Evolutionary conservation across 2,888 invertebrate species (phyloP).

Genomic region (Bellardia bayeri): DNA sequence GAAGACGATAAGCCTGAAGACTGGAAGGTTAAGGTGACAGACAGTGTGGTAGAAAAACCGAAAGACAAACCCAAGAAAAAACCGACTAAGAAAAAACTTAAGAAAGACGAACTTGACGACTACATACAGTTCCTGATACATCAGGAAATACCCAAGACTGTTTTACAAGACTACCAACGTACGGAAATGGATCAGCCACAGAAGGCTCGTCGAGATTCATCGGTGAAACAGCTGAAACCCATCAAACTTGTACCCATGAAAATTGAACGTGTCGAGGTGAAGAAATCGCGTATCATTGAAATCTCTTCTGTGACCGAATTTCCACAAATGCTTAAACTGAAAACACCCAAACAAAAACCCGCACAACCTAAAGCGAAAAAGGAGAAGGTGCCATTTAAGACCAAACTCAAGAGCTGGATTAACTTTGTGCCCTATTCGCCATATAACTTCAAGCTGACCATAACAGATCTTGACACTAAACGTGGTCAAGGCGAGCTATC

Average conservation of each 20-base stretch:
- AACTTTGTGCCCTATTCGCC: conserved; percentile 88
- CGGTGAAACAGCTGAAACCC: conserved; percentile 75
- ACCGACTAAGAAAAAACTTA: conserved; percentile 78
- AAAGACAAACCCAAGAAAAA: conserved; percentile 80
- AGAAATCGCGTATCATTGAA: conserved; percentile 87
- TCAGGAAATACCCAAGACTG: conserved; percentile 84
- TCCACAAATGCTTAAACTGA: conserved; percentile 88
- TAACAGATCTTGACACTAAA: conserved; percentile 83
- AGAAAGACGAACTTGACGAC: conserved; percentile 82
- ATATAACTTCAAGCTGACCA: conserved; percentile 80
- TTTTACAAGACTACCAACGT: conserved; percentile 83
- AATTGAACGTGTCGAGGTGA: conserved; percentile 86
- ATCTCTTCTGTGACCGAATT: conserved; percentile 86
- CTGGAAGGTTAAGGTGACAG: conserved; percentile 74
- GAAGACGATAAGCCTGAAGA: conserved; percentile 70
- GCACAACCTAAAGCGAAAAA: conserved; percentile 85
- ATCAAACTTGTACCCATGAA: conserved; percentile 85
- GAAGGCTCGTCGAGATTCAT: conserved; percentile 80
- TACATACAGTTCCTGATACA: conserved; percentile 83
- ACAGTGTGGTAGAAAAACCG: conserved; percentile 72
- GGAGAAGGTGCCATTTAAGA: conserved; percentile 86
- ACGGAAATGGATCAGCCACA: conserved; percentile 81
- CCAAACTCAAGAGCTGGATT: conserved; percentile 90
- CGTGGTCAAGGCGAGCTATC: conserved; percentile 88
- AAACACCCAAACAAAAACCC: conserved; percentile 82